Evolutionary conservation across 2,113 vertebrate species (phyloP), one percentile per base, ranked within the genome.

Genomic region (Cynopterus brachyotis): DNA sequence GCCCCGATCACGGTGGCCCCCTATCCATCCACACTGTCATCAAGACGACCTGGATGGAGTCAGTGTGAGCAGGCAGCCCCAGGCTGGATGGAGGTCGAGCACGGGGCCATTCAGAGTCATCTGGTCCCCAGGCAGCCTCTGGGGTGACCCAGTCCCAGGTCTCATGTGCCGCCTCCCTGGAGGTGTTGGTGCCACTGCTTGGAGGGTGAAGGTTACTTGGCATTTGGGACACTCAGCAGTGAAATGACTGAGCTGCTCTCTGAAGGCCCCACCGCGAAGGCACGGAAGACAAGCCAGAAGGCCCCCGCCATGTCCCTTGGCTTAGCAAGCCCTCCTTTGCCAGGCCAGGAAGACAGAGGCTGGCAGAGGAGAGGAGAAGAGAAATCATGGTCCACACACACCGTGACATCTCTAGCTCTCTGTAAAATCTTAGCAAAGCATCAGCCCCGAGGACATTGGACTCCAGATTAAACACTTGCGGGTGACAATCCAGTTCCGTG

Each of bases 401-500:
- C 81, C 30, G 3, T 15, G 96, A 94, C 72, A 50, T 24, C 30
- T 4, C 40, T 93, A 93, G 42, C 69, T 0, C 92, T 62, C 94
- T 97, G 50, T 55, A 95, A 97, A 96, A 85, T 90, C 97, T 97
- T 93, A 67, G 86, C 91, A 94, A 97, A 59, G 87, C 62, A 2
- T 10, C 86, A 97, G 91, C 94, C 96, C 94, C 90, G 97, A 95
- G 57, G 95, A 40, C 10, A 30, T 80, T 60, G 50, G 97, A 93
- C 96, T 96, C 93, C 75, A 96, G 96, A 96, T 97, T 97, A 96
- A 94, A 96, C 98, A 95, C 96, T 81, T 91, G 55, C 87, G 96
- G 97, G 98, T 97, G 96, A 95, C 96, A 91, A 92, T 92, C 91
- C 94, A 89, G 97, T 95, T 96, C 97, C 88, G 96, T 92, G 97